Conservation (phyloP, 2,797 vertebrate species). For the Sebastes miniatus region DNA sequence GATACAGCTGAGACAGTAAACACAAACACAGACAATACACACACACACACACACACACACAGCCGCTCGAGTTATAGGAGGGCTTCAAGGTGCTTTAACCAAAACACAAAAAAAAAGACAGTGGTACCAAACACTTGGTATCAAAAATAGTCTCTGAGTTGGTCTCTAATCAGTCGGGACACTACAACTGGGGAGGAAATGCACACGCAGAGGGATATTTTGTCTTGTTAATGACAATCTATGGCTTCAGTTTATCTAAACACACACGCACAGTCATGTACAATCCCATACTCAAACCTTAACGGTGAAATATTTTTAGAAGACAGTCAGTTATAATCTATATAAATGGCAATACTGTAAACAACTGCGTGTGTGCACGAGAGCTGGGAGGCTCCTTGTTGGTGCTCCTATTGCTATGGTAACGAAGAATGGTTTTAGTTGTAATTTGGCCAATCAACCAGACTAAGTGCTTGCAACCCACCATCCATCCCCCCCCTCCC, state of each 20-base stretch:
- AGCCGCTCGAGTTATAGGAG: conserved; percentile 56
- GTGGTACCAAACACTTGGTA: conserved; percentile 86
- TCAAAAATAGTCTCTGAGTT: conserved; percentile 95
- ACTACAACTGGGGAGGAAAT: conserved; percentile 72
- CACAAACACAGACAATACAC: conserved; percentile 59
- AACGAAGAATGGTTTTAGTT: conserved; percentile 61
- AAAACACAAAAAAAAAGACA: conserved; percentile 58
- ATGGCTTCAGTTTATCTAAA: conserved; percentile 91
- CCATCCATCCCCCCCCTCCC: conserved; percentile 8
- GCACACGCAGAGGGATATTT: conserved; percentile 87
- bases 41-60: background rate
- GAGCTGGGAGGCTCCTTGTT: conserved; percentile 82
- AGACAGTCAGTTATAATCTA: conserved; percentile 39
- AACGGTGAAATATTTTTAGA: conserved; percentile 30
- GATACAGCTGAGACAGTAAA: conserved; percentile 86
- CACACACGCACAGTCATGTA: conserved; percentile 55
- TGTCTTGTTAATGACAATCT: conserved; percentile 70
- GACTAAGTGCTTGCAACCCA: conserved; percentile 69
- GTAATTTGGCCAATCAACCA: conserved; percentile 71
- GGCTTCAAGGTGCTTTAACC: conserved; percentile 67
- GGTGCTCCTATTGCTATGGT: conserved; percentile 78
- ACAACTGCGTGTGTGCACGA: conserved; percentile 58
- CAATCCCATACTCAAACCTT: conserved; percentile 38
- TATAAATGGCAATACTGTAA: conserved; percentile 65
- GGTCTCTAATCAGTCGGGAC: conserved; percentile 86